Base-by-base conservation (phyloP, 2,797 vertebrate species). In the Thamnophis elegans region DNA sequence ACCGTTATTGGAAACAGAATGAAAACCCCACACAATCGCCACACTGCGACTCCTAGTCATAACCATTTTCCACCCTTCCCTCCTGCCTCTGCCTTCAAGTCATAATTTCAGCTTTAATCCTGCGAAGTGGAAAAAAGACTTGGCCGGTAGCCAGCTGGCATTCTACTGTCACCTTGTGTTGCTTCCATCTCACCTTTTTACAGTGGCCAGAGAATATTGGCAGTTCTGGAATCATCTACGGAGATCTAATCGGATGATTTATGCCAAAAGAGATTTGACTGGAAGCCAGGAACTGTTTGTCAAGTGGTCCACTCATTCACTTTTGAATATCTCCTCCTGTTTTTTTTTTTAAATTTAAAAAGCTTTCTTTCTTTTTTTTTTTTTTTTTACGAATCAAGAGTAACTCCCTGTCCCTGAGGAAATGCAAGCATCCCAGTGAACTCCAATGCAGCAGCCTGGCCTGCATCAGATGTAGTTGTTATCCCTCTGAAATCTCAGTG, bases 121-220 rank as follows among this genome's bases (percentile, higher is more conserved):
- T 93, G 94, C 92, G 96, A 96, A 96, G 93, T 95, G 92, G 95
- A 95, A 96, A 96, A 96, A 97, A 96, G 95, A 96, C 96, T 96
- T 96, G 97, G 96, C 95, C 88, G 91, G 0, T 51, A 94, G 96
- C 96, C 97, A 96, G 89, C 93, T 94, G 93, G 95, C 95, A 96
- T 94, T 92, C 94, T 94, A 95, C 95, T 96, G 95, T 96, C 96
- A 97, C 96, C 96, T 97, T 96, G 96, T 95, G 95, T 96, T 94
- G 96, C 95, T 97, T 95, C 94, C 96, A 95, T 96, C 96, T 96
- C 95, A 94, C 96, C 96, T 94, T 94, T 96, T 96, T 95, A 95
- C 94, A 96, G 92, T 91, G 93, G 95, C 94, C 95, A 89, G 94
- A 93, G 95, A 96, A 96, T 97, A 96, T 96, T 97, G 96, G 96